Evolutionary conservation across 2,113 vertebrate genomes (phyloP), one percentile per base, ranked within the genome.

Genomic region (Myotis yumanensis): DNA sequence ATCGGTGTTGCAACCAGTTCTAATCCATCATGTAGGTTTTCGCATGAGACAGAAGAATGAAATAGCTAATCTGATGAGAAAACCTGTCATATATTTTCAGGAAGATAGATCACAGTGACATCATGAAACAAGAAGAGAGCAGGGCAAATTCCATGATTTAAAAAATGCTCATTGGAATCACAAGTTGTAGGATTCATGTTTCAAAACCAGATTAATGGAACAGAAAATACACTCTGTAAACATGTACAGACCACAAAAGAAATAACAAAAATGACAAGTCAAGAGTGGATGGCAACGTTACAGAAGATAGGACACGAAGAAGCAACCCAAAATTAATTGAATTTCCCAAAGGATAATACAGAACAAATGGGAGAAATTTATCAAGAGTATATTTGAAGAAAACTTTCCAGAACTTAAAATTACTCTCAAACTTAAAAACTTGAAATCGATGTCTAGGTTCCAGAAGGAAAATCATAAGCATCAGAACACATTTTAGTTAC

Each of bases 201-300:
- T 83, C 62, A 77, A 76, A 77, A 71, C 59, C 52, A 95, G 54
- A 81, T 32, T 66, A 57, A 94, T 75, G 80, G 57, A 73, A 95
- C 22, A 91, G 84, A 51, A 91, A 82, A 80, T 18, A 82, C 62
- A 51, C 37, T 85, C 22, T 62, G 32, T 75, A 86, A 77, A 68
- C 23, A 84, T 35, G 54, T 0, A 89, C 11, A 59, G n/a, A 72
- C 83, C 4, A 0, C 20, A 28, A 86, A 87, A 86, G 80, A 96
- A 93, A 79, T 84, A 82, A 77, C 22, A 90, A 54, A 92, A 76
- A 57, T 66, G 73, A 68, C 69, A 72, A 40, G 62, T 69, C 20
- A 75, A 54, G 59, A 76, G 35, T 76, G 9, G 64, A 52, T 54
- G 80, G 46, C 10, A 89, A 89, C 46, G 35, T 68, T 77, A 66